A percentile compares a stretch with the other conserved stretches of the same genome.
Conservation (phyloP, 1,140 invertebrate genomes). For the Platorchestia sp. region DNA sequence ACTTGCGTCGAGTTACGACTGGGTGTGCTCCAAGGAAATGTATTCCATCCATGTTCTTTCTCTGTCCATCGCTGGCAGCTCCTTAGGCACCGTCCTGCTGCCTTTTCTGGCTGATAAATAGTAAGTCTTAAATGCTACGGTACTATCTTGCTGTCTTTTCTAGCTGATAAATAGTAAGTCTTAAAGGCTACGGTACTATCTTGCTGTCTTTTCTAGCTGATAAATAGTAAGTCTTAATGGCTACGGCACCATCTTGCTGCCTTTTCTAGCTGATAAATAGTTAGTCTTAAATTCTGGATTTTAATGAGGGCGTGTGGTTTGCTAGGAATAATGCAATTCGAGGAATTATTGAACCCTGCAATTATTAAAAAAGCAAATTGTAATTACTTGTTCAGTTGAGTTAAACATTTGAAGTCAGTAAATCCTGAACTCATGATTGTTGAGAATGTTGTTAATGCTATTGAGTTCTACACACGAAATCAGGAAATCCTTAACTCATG, state of each 20-base stretch:
- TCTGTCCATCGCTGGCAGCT: not conserved
- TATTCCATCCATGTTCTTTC: constrained; percentile 39
- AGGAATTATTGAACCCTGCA: not conserved
- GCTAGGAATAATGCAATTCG: no score
- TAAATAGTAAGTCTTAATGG: not conserved
- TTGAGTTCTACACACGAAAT: no score
- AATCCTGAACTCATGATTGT: no score
- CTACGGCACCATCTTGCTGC: not conserved
- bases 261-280: constrained; percentile 13
- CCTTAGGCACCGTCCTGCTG: not conserved
- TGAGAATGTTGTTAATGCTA: no score
- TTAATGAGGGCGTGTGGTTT: no score
- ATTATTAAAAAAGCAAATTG: not conserved
- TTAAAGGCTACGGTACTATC: not conserved
- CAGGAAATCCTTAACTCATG: no score
- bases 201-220: not conserved
- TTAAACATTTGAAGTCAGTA: no score
- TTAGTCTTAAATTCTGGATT: not conserved
- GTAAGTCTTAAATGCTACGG: not conserved
- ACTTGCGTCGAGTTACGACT: not conserved
- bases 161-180: constrained; percentile 2
- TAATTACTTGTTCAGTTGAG: not conserved
- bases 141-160: not conserved
- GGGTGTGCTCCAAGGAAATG: constrained; percentile 50
- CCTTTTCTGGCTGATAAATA: constrained; percentile 17